A percentile compares a stretch with the other conserved stretches of the same genome.
These are phyloP conservation scores for Apodemus speciosus DNA, from an alignment of 2,113 vertebrate species.

Conservation along the genomic window DNA sequence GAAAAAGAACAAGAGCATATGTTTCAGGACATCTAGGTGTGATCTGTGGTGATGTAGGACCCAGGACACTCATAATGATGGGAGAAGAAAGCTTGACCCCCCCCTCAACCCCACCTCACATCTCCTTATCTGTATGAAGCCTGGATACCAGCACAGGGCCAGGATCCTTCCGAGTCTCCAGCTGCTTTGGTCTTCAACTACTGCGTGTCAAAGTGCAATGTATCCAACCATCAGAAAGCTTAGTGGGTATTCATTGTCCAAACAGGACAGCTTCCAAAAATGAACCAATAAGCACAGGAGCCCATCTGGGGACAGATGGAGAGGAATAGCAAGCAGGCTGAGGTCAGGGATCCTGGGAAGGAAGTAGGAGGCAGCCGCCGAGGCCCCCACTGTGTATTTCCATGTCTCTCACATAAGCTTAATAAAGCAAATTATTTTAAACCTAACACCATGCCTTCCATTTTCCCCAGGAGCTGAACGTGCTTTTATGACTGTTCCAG, in stretches of 20 bases:
- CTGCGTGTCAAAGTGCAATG: neutral
- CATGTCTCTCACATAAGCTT: neutral
- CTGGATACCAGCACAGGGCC: fast-evolving
- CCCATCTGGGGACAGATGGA: neutral
- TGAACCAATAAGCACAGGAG: neutral
- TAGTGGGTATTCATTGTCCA: neutral
- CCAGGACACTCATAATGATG: neutral
- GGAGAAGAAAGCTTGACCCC: fast-evolving
- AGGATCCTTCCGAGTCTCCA: neutral
- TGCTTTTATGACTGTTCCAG: constrained; percentile 12
- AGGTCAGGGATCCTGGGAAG: neutral
- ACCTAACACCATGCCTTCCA: neutral
- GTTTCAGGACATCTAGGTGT: too few relatives aligned
- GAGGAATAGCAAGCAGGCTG: neutral
- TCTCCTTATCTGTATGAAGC: neutral
- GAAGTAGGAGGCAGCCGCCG: neutral
- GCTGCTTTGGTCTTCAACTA: neutral
- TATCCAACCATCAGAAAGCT: neutral
- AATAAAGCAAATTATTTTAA: neutral
- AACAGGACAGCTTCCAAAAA: neutral
- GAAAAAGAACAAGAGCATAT: neutral
- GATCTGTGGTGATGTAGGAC: fast-evolving
- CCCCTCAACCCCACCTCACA: too few relatives aligned
- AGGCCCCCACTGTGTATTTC: neutral
- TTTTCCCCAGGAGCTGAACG: constrained; percentile 2